A percentile compares a stretch with the other conserved stretches of the same genome.
phyloP scores from a whole-genome alignment of 2,113 vertebrate genomes.

The Tor tambroides region DNA sequence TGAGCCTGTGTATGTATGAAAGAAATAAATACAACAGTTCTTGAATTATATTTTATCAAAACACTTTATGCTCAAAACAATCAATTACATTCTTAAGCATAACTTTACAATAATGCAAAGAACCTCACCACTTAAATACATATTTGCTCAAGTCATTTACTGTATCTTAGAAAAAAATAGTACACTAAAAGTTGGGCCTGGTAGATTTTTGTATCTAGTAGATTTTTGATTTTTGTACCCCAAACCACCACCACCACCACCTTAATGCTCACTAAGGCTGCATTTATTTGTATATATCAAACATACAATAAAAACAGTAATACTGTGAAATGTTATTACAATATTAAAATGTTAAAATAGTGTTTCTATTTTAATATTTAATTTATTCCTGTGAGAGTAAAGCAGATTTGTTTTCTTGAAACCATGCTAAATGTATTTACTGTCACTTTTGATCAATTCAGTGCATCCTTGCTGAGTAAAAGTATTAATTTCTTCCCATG shows the following conservation, averaged over 20 bases:
- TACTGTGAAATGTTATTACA: too few species aligned
- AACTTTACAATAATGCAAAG: not conserved
- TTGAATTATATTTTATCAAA: constrained; percentile 9
- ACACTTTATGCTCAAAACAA: not conserved
- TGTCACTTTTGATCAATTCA: not conserved
- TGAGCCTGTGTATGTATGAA: not conserved
- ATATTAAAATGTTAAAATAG: too few species aligned
- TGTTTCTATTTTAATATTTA: too few species aligned
- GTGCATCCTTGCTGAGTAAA: not conserved
- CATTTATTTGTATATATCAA: too few species aligned
- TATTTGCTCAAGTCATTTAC: constrained; percentile 30
- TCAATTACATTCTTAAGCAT: not conserved
- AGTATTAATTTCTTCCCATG: not conserved
- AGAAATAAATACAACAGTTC: constrained; percentile 25
- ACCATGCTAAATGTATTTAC: not conserved
- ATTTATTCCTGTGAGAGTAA: too few species aligned
- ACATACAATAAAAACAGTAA: too few species aligned
- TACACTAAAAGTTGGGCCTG: not conserved
- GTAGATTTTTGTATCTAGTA: not conserved
- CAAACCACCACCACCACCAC: too few species aligned
- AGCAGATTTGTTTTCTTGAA: too few species aligned
- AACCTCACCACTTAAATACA: constrained; percentile 20
- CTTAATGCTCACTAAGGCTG: too few species aligned
- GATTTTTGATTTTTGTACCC: too few species aligned
- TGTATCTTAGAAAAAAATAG: not conserved